These are phyloP conservation scores for Entomobrya multifasciata DNA, from an alignment of 2,888 invertebrate genomes.

Conservation along the genomic window DNA sequence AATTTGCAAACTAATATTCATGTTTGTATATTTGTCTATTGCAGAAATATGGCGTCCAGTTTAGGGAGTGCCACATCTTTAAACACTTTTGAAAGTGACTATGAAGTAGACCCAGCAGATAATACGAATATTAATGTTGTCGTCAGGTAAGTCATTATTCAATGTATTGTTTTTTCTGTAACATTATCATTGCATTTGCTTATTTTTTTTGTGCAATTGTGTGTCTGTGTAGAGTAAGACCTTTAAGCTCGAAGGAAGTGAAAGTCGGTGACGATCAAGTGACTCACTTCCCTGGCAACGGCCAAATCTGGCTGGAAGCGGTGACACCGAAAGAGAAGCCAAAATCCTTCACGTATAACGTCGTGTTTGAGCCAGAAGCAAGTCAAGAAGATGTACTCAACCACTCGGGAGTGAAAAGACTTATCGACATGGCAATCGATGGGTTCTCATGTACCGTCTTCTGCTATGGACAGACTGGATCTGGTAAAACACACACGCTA, in stretches of 20 bases:
- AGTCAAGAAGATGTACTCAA: slow-evolving; percentile 92
- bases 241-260: slow-evolving; percentile 88
- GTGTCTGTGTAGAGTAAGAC: slow-evolving; percentile 87
- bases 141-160: slow-evolving; percentile 89
- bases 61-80: slow-evolving; percentile 79
- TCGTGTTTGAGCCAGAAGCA: slow-evolving; percentile 95
- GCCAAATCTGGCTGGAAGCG: slow-evolving; percentile 86
- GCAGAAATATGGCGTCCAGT: slow-evolving; percentile 76
- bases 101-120: slow-evolving; percentile 79
- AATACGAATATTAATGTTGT: slow-evolving; percentile 90
- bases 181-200: too few species aligned
- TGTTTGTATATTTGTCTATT: too few species aligned
- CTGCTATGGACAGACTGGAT: slow-evolving; percentile 98
- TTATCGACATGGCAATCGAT: slow-evolving; percentile 96
- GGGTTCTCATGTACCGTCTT: slow-evolving; percentile 97
- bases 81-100: slow-evolving; percentile 79
- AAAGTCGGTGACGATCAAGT: slow-evolving; percentile 86
- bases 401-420: slow-evolving; percentile 93
- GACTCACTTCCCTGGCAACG: slow-evolving; percentile 93
- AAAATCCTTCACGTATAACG: slow-evolving; percentile 96
- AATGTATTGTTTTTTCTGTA: too few species aligned
- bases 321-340: slow-evolving; percentile 84
- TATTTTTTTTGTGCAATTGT: too few species aligned
- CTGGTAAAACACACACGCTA: slow-evolving; percentile 97
- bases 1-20: too few species aligned